Base-by-base conservation (phyloP, 2,797 vertebrate species). In the Melanotaenia parkinsoni region DNA sequence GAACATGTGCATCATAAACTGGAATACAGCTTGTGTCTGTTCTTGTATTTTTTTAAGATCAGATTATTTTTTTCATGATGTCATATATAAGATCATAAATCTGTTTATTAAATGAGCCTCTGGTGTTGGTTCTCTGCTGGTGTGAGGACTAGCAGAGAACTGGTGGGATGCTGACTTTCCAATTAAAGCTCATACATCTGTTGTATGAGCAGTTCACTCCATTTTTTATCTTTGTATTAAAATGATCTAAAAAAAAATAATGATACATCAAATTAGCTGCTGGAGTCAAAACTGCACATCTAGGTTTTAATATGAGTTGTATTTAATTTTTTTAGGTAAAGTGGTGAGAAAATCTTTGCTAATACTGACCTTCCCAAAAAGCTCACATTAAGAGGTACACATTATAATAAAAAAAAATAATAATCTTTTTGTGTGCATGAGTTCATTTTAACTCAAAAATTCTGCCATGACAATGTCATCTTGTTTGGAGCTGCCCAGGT, bases 131-230 rank as follows among this genome's bases (percentile, higher is more conserved):
- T 56, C 16, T 20, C 16, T 43, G 24, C 14, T 3, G 28, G 18
- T 43, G 50, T 1, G 47, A 63, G 22, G 20, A 28, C 62, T 59
- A 26, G 26, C 26, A 26, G 26, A 26, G 26, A 26, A 26, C 53
- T n/a, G 60, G 54, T 33, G 30, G 40, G 47, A 53, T 14, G 45
- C 35, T 24, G 74, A 18, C 11, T 66, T 67, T n/a, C 40, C 26
- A 0, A 18, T 37, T 51, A 35, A 24, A 68, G 26, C 32, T 28
- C 5, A 40, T 13, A 40, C 40, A 18, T 16, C 40, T 43, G 40
- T 6, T 16, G 40, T 43, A 18, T 43, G 4, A 16, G 14, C 40
- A 43, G 40, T 43, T 43, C 14, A 37, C 14, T 61, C 13, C 6
- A 18, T 53, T 76, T 71, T 54, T 14, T 9, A 33, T 67, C 30